phyloP scores from a whole-genome alignment of 2,797 vertebrate species.

The Hylomyscus alleni region DNA sequence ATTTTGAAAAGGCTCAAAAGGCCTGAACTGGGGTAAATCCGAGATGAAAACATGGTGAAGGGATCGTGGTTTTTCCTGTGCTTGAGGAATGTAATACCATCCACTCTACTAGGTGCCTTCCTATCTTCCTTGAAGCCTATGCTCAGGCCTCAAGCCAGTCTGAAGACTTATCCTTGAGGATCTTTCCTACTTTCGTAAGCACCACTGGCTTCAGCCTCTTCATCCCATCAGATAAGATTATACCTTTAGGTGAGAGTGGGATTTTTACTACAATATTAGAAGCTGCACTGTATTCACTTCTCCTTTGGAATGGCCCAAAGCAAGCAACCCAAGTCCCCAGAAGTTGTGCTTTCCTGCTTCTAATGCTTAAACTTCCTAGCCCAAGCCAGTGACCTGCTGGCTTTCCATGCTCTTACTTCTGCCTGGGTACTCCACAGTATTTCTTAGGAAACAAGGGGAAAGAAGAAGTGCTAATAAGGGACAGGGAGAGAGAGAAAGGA shows the following conservation, averaged over 20 bases:
- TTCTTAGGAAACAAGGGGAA: not conserved
- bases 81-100: not conserved
- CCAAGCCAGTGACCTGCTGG: not conserved
- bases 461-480: not conserved
- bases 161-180: not conserved
- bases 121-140: not conserved
- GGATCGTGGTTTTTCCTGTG: not conserved
- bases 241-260: slow-evolving; percentile 25
- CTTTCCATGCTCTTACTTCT: not conserved
- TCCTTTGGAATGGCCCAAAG: not conserved
- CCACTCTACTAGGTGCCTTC: not conserved
- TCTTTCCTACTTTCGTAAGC: not conserved
- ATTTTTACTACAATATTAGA: not conserved
- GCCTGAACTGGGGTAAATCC: not conserved
- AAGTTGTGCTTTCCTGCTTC: not conserved
- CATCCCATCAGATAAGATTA: slow-evolving; percentile 1
- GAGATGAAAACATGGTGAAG: not conserved
- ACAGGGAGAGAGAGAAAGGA: not conserved
- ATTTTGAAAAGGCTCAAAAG: slow-evolving; percentile 7
- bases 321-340: not conserved
- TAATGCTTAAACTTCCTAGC: not conserved
- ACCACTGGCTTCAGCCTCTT: not conserved
- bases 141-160: not conserved
- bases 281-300: not conserved
- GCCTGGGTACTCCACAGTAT: not conserved